Conservation (phyloP, 53 echinoderm and acorn worm genomes). For the Luidia sarsii region DNA sequence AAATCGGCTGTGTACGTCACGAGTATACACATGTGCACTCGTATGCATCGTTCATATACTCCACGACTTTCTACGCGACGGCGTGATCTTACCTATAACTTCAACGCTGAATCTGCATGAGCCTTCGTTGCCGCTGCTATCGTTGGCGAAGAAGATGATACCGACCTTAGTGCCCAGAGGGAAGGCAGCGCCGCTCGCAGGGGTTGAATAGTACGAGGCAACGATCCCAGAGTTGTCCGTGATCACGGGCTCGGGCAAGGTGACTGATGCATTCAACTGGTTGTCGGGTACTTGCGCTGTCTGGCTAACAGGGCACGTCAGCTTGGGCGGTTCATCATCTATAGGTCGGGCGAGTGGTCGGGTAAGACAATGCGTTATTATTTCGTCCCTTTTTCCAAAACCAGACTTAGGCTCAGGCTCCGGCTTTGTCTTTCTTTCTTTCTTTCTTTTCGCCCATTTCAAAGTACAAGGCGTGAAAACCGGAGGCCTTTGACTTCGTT, state of each 20-base stretch:
- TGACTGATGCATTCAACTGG: not conserved
- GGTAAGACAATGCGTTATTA: not conserved
- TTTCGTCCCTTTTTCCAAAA: not conserved
- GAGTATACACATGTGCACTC: too few relatives aligned
- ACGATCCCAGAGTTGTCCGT: slow-evolving; percentile 18
- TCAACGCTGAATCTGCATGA: slow-evolving; percentile 56
- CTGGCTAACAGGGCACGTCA: slow-evolving; percentile 2
- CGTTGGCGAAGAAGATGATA: slow-evolving; percentile 48
- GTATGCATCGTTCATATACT: too few relatives aligned
- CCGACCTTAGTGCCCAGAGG: not conserved
- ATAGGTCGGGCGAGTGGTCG: not conserved
- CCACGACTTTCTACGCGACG: too few relatives aligned
- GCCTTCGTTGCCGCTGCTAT: slow-evolving; percentile 35
- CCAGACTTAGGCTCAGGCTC: too few relatives aligned
- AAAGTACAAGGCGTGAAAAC: too few relatives aligned
- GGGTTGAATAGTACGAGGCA: not conserved
- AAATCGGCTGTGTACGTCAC: too few relatives aligned
- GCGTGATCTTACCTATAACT: slow-evolving; percentile 54
- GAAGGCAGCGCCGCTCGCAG: not conserved
- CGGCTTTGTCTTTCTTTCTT: too few relatives aligned
- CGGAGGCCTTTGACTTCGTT: too few relatives aligned
- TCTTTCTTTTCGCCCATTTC: too few relatives aligned
- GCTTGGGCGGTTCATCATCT: slow-evolving; percentile 11
- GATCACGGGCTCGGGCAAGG: slow-evolving; percentile 1
- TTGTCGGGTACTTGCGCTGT: not conserved